A percentile compares a stretch with the other conserved stretches of the same genome.
phyloP scores from a whole-genome alignment of 2,888 invertebrate species.

The Lycophotia porphyrea region DNA sequence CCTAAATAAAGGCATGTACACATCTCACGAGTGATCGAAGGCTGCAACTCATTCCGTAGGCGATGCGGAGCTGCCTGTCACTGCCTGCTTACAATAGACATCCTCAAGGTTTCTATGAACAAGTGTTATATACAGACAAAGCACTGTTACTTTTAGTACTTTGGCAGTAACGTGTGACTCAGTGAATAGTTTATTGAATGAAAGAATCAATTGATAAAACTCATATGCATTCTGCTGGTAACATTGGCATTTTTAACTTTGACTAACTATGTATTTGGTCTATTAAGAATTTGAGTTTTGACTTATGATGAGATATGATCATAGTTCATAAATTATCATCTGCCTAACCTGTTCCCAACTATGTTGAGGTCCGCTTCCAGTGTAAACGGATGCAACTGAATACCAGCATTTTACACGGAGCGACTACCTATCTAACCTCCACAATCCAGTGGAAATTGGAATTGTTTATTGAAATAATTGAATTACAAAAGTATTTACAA shows the following conservation, averaged over 20 bases:
- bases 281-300: neutral
- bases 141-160: slow-evolving; percentile 12
- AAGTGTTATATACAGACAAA: slow-evolving; percentile 19
- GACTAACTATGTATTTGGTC: neutral
- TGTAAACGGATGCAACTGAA: too few relatives aligned
- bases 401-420: too few relatives aligned
- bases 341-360: neutral
- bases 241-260: neutral
- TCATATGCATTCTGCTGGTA: neutral
- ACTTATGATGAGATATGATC: neutral
- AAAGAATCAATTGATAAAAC: neutral
- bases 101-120: slow-evolving; percentile 47
- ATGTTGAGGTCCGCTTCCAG: too few relatives aligned
- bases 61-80: slow-evolving; percentile 51
- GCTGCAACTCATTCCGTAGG: slow-evolving; percentile 41
- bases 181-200: neutral
- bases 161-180: slow-evolving; percentile 13
- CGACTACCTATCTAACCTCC: too few relatives aligned
- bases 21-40: slow-evolving; percentile 39
- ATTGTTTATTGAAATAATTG: too few relatives aligned
- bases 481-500: too few relatives aligned
- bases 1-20: slow-evolving; percentile 14
- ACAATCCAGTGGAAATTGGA: too few relatives aligned
- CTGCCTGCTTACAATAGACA: slow-evolving; percentile 45
- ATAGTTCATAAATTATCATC: too few relatives aligned